Percentiles rank a stretch among this genome's conserved stretches.
These are phyloP conservation scores for Ispidina lecontei DNA, from an alignment of 2,797 vertebrate genomes.

Conservation along the genomic window DNA sequence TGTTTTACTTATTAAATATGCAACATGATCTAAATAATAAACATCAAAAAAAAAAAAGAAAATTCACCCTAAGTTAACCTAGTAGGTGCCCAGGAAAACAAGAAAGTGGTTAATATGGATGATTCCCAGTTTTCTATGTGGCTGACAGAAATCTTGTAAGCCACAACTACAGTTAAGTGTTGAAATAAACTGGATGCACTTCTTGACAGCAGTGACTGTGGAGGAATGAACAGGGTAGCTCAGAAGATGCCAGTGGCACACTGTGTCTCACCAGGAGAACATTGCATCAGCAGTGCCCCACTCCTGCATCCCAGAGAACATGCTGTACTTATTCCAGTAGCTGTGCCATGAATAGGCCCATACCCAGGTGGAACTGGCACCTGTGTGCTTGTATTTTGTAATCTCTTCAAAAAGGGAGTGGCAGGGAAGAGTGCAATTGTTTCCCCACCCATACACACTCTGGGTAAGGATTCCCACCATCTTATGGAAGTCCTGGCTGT, in stretches of 20 bases:
- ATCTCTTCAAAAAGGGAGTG: not conserved
- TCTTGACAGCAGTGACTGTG: not conserved
- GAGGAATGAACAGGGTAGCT: not conserved
- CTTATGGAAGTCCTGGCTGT: not conserved
- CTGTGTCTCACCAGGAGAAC: not conserved
- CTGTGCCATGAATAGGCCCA: not conserved
- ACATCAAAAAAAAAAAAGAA: not conserved
- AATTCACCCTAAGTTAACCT: not conserved
- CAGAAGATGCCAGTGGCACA: not conserved
- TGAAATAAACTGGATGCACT: not conserved
- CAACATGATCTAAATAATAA: not conserved
- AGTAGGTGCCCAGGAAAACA: not conserved
- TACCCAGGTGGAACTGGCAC: constrained; percentile 9
- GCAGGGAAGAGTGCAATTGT: not conserved
- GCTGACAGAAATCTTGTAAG: not conserved
- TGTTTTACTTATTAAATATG: not conserved
- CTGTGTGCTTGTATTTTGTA: not conserved
- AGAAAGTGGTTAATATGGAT: not conserved
- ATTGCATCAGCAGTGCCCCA: not conserved
- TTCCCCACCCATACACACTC: not conserved
- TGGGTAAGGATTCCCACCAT: not conserved
- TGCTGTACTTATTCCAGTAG: not conserved
- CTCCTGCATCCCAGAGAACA: not conserved
- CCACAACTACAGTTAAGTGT: not conserved
- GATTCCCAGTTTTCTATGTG: not conserved